Base-by-base conservation (phyloP, 2,113 vertebrate genomes). In the Maccullochella peelii region DNA sequence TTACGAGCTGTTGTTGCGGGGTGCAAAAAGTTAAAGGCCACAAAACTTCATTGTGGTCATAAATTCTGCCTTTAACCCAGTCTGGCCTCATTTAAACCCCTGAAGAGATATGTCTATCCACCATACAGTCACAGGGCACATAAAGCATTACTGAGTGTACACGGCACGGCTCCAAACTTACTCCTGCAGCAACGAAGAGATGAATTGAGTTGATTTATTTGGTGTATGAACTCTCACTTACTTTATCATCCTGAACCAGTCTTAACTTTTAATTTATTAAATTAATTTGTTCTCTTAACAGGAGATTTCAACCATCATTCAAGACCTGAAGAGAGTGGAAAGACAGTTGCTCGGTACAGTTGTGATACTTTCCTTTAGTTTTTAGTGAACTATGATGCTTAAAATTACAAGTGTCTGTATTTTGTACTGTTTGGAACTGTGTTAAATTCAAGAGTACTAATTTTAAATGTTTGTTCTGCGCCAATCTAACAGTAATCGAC, bases 231-330 rank as follows among this genome's bases (percentile, higher is more conserved):
- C 61, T 16, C 80, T 82, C 30, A 57, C 57, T 85, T 47, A 25
- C 23, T 84, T 58, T 75, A 63, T 86, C 73, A 74, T 18, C 27
- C 15, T 69, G 18, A 36, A 30, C 52, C 21, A 9, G 4, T 16
- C 66, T 23, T 66, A 14, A 58, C 66, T 40, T 79, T 75, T 69
- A 25, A 54, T 80, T 78, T 67, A 57, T n/a, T n/a, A n/a, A n/a
- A n/a, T 36, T 36, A 36, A 3, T 36, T 36, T 89, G 38, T 86
- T 79, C 38, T 87, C 6, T 72, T 65, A 82, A 57, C 94, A 99
- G 98, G 98, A 99, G 92, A 98, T 99, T 93, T 96, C 97, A 66
- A 97, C 95, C 57, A 97, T 99, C 85, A 94, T 99, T 88, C 97
- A 98, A 89, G 97, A 99, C 85, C 87, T 99, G 79, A 98, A 97